Conservation (phyloP, 2,113 vertebrate genomes). For the Tetrax tetrax region DNA sequence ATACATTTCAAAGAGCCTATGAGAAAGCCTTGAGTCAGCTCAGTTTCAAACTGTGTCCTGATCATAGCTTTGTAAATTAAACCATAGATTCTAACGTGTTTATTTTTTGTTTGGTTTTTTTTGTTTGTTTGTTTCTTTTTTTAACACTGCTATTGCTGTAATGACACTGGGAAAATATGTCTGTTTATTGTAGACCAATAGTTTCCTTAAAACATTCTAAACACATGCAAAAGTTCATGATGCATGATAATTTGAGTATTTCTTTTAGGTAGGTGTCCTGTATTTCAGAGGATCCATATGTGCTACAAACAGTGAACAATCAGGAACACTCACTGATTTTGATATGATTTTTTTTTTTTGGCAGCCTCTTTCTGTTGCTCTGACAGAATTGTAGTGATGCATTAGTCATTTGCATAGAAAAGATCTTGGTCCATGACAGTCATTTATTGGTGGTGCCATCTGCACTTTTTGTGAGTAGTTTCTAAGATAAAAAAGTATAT, state of each 20-base stretch:
- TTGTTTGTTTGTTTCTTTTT: conserved; percentile 57
- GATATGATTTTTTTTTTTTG: conserved; percentile 78
- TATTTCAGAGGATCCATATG: conserved; percentile 76
- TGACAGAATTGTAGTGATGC: conserved; percentile 76
- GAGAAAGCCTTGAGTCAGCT: conserved; percentile 6
- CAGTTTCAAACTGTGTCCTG: conserved; percentile 16
- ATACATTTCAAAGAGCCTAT: neutral
- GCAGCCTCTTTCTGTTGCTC: conserved; percentile 72
- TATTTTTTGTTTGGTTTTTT: neutral
- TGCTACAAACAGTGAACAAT: conserved; percentile 80
- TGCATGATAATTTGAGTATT: conserved; percentile 71
- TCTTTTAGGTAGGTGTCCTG: conserved; percentile 77
- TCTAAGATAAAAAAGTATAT: conserved; percentile 68
- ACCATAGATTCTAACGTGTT: conserved; percentile 55
- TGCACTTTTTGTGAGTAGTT: conserved; percentile 76
- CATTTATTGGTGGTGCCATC: conserved; percentile 81
- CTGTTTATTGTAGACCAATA: conserved; percentile 77
- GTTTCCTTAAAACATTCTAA: conserved; percentile 77
- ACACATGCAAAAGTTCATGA: conserved; percentile 75
- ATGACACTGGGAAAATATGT: conserved; percentile 73
- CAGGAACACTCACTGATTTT: conserved; percentile 76
- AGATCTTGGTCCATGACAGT: conserved; percentile 77
- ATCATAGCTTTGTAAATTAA: conserved; percentile 60
- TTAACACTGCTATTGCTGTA: conserved; percentile 65
- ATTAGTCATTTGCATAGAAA: conserved; percentile 84